Evolutionary conservation across 1,140 invertebrate genomes (phyloP).

Genomic region (Drepana arcuata): DNA sequence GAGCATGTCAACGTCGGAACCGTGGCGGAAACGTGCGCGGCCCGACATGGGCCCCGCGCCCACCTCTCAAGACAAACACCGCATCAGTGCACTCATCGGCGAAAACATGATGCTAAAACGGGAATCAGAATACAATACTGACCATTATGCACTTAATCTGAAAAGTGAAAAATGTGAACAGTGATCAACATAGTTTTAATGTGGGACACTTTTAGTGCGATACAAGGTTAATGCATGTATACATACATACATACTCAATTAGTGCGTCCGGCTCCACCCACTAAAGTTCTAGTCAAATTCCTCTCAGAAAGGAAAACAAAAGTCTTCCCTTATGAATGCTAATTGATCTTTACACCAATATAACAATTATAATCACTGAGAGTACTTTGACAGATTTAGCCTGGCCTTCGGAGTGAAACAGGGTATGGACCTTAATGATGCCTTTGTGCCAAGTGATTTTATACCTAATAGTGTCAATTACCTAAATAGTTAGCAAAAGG

Average conservation of each 20-base stretch:
- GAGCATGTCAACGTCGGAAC: conserved; percentile 73
- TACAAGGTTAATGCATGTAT: no score
- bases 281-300: conserved; percentile 54
- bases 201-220: conserved; percentile 33
- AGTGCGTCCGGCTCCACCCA: conserved; percentile 41
- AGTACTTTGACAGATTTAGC: conserved; percentile 54
- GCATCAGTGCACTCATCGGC: conserved; percentile 66
- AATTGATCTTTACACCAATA: conserved; percentile 16
- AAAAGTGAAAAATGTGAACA: conserved; percentile 72
- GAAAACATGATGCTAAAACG: conserved; percentile 65
- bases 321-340: conserved; percentile 43
- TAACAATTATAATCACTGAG: conserved; percentile 32
- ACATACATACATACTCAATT: conserved; percentile 18
- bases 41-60: conserved; percentile 29
- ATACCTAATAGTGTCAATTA: conserved; percentile 67
- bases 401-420: conserved; percentile 49
- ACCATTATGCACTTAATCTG: conserved; percentile 62
- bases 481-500: conserved; percentile 57
- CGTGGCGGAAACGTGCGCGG: conserved; percentile 61
- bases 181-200: conserved; percentile 39
- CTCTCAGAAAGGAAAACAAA: conserved; percentile 48
- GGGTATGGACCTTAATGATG: conserved; percentile 66
- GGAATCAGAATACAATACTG: conserved; percentile 56
- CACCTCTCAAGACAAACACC: conserved; percentile 63
- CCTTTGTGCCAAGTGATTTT: conserved; percentile 71